phyloP scores from a whole-genome alignment of 53 echinoderm and acorn worm species.

The Astropecten irregularis region DNA sequence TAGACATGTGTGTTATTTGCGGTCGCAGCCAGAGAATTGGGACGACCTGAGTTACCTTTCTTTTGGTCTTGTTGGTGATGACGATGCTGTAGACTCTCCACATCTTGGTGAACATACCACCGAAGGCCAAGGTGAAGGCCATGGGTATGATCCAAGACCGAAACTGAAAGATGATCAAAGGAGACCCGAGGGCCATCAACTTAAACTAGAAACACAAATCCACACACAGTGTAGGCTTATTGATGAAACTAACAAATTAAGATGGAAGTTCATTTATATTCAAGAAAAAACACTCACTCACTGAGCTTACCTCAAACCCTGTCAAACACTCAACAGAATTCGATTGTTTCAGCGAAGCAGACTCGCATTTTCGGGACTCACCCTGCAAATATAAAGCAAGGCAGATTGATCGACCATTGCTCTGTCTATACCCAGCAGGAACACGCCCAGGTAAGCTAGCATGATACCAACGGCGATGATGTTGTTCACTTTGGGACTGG shows the following conservation, averaged over 20 bases:
- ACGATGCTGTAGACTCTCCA: conserved; percentile 90
- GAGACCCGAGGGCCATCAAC: too few relatives aligned
- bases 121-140: conserved; percentile 80
- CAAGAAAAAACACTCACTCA: too few relatives aligned
- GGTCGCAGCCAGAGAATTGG: too few relatives aligned
- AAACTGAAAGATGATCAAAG: conserved; percentile 50
- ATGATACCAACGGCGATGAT: conserved; percentile 68
- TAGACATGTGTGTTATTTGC: too few relatives aligned
- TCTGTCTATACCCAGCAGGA: conserved; percentile 72
- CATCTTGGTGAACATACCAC: conserved; percentile 94
- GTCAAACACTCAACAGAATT: neutral
- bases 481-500: conserved; percentile 90
- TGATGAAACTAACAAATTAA: too few relatives aligned
- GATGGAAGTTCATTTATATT: too few relatives aligned
- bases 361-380: neutral
- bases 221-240: too few relatives aligned
- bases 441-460: conserved; percentile 69
- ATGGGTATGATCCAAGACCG: conserved; percentile 72
- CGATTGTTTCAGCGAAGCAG: too few relatives aligned
- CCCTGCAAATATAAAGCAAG: conserved; percentile 8
- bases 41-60: conserved; percentile 50
- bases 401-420: neutral
- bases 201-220: too few relatives aligned
- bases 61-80: conserved; percentile 75
- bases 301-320: neutral